Evolutionary conservation across 2,888 invertebrate genomes (phyloP).

Genomic region (Caenorhabditis sp.): DNA sequence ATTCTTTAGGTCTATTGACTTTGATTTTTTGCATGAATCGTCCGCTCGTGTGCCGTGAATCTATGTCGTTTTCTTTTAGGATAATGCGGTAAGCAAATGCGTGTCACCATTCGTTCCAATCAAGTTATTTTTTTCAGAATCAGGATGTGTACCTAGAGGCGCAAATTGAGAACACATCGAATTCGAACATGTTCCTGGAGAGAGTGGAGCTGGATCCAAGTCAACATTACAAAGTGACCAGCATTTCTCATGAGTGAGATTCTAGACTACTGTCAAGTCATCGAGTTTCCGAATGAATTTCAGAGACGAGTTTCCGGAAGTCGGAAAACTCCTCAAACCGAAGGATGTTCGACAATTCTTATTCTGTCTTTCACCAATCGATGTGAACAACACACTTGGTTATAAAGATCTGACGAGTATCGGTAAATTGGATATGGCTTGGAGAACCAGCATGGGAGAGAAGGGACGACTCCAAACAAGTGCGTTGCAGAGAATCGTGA

Average conservation of each 20-base stretch:
- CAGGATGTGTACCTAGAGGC: constrained; percentile 89
- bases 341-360: constrained; percentile 94
- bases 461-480: constrained; percentile 97
- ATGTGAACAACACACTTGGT: constrained; percentile 81
- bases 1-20: not conserved
- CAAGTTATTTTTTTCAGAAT: constrained; percentile 84
- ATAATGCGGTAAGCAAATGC: constrained; percentile 70
- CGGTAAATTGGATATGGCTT: constrained; percentile 97
- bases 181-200: constrained; percentile 94
- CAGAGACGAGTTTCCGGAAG: constrained; percentile 58
- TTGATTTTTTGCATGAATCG: constrained; percentile 53
- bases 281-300: not conserved
- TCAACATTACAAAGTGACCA: constrained; percentile 88
- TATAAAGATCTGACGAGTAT: constrained; percentile 89
- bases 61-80: constrained; percentile 66
- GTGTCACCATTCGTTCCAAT: not conserved
- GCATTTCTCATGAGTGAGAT: constrained; percentile 81
- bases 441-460: constrained; percentile 97
- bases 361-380: constrained; percentile 88
- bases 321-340: constrained; percentile 87
- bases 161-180: constrained; percentile 94
- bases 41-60: constrained; percentile 37
- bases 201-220: constrained; percentile 95
- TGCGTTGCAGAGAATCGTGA: constrained; percentile 92
- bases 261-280: too few relatives aligned